These are phyloP conservation scores for Sinocyclocheilus anshuiensis DNA, from an alignment of 2,113 vertebrate species.

Conservation along the genomic window DNA sequence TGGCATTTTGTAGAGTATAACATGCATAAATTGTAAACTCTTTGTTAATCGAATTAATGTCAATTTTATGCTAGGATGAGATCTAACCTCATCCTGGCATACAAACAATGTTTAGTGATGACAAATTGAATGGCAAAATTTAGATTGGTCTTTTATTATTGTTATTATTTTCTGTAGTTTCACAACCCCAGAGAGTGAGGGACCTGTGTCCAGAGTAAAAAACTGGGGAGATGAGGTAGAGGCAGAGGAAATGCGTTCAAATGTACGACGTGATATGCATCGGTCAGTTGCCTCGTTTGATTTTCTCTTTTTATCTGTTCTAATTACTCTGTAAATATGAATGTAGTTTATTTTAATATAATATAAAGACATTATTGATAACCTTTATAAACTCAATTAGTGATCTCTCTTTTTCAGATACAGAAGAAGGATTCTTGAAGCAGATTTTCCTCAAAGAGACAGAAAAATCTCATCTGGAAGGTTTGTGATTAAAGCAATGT, in stretches of 20 bases:
- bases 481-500: constrained; percentile 64
- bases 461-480: constrained; percentile 86
- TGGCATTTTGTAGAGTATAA: background rate
- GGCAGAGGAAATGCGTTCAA: constrained; percentile 86
- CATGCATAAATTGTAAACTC: background rate
- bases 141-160: background rate
- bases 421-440: constrained; percentile 88
- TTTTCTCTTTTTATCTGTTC: background rate
- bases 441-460: constrained; percentile 83
- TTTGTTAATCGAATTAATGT: background rate
- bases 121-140: background rate
- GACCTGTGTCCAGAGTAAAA: constrained; percentile 77
- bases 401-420: constrained; percentile 74
- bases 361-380: background rate
- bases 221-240: constrained; percentile 92
- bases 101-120: background rate
- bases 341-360: background rate
- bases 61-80: background rate
- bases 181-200: constrained; percentile 89
- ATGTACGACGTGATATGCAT: constrained; percentile 85
- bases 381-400: background rate
- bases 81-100: background rate
- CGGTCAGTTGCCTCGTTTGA: constrained; percentile 73
- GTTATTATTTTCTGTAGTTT: constrained; percentile 64
- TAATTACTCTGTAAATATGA: background rate